Conservation (phyloP, 2,888 invertebrate species). For the Polia nebulosa region DNA sequence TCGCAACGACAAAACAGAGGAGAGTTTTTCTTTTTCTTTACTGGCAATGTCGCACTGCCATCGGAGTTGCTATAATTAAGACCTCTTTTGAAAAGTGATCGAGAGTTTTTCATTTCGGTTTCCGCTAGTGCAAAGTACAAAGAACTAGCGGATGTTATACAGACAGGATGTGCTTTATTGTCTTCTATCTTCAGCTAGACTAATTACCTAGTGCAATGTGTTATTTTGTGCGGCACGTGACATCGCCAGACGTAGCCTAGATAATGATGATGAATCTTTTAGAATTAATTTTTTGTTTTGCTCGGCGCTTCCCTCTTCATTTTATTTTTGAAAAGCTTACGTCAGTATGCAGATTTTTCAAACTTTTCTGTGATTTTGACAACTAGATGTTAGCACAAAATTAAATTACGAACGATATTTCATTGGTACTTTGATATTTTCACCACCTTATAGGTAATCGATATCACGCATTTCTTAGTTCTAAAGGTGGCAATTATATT, state of each 20-base stretch:
- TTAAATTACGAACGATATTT: too few species aligned
- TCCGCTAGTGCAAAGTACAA: conserved; percentile 43
- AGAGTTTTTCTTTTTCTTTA: neutral
- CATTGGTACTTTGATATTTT: too few species aligned
- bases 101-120: conserved; percentile 51
- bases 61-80: conserved; percentile 49
- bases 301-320: neutral
- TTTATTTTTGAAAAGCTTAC: neutral
- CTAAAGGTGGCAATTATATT: too few species aligned
- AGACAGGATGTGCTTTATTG: conserved; percentile 27
- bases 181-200: conserved; percentile 8
- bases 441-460: too few species aligned
- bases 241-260: neutral
- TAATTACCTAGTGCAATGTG: neutral
- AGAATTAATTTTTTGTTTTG: neutral
- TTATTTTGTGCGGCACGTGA: neutral
- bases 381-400: too few species aligned
- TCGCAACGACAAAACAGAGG: conserved; percentile 6
- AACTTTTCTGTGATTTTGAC: too few species aligned
- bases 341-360: neutral
- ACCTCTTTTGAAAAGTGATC: conserved; percentile 51
- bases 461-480: too few species aligned
- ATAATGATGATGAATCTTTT: neutral
- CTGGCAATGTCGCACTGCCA: neutral
- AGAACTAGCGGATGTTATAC: conserved; percentile 1